Conservation (phyloP, 2,888 invertebrate genomes). For the Microctonus hyperodae region DNA sequence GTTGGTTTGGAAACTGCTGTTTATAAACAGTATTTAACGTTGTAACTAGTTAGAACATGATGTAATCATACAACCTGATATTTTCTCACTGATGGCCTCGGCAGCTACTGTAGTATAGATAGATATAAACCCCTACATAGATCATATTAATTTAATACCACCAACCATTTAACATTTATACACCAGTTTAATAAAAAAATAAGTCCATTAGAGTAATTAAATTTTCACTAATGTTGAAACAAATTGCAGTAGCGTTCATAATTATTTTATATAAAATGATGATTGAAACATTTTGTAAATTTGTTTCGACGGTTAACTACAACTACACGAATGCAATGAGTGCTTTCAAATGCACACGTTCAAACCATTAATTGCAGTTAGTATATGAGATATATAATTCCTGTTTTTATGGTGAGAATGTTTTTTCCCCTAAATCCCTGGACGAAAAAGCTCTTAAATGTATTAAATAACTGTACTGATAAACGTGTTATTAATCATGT, state of each 20-base stretch:
- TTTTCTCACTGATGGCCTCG: too few relatives aligned
- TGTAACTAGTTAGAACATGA: too few relatives aligned
- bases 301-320: not conserved
- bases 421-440: not conserved
- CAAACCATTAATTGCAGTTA: not conserved
- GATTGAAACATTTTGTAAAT: too few relatives aligned
- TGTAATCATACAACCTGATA: too few relatives aligned
- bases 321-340: not conserved
- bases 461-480: not conserved
- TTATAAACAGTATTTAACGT: too few relatives aligned
- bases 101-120: too few relatives aligned
- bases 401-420: not conserved
- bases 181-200: too few relatives aligned
- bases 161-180: slow-evolving; percentile 9
- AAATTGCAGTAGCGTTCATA: too few relatives aligned
- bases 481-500: not conserved
- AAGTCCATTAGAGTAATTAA: too few relatives aligned
- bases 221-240: too few relatives aligned
- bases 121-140: not conserved
- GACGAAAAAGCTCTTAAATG: not conserved
- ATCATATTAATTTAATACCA: slow-evolving; percentile 7
- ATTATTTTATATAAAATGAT: too few relatives aligned
- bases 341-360: not conserved
- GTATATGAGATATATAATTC: not conserved
- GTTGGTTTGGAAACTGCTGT: too few relatives aligned